These are phyloP conservation scores for Orius insidiosus DNA, from an alignment of 1,140 invertebrate species.

Conservation along the genomic window DNA sequence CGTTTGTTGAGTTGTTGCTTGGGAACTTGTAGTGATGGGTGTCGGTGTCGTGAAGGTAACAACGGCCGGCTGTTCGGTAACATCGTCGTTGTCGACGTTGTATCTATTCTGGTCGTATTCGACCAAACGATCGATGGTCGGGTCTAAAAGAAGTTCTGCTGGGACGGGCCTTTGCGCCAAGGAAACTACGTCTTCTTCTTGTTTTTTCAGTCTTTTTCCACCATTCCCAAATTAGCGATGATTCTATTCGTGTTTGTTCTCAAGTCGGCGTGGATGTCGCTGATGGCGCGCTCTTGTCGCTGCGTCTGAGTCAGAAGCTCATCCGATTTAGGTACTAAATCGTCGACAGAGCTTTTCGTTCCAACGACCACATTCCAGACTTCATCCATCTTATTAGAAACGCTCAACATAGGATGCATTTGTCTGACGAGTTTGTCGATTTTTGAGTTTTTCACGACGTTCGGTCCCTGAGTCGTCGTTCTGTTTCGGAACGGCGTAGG, in stretches of 20 bases:
- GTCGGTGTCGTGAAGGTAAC: constrained; percentile 18
- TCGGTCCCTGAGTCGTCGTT: constrained; percentile 25
- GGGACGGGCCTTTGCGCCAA: constrained; percentile 41
- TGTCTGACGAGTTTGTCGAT: constrained; percentile 57
- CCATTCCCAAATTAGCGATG: constrained; percentile 68
- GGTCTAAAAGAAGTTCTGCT: constrained; percentile 54
- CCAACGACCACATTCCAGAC: constrained; percentile 76
- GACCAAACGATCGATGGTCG: constrained; percentile 54
- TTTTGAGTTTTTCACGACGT: constrained; percentile 43
- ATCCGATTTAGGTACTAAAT: constrained; percentile 67
- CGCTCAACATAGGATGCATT: constrained; percentile 64
- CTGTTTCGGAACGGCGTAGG: constrained; percentile 27
- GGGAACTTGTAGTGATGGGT: constrained; percentile 16
- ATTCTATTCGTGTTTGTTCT: constrained; percentile 67
- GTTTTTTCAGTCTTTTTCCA: constrained; percentile 68
- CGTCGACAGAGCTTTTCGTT: constrained; percentile 67
- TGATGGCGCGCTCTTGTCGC: constrained; percentile 68
- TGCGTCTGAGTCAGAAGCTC: constrained; percentile 68
- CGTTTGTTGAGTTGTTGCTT: constrained; percentile 20
- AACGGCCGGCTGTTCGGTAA: constrained; percentile 18
- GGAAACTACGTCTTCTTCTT: constrained; percentile 55
- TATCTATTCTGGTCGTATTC: constrained; percentile 38
- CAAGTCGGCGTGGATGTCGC: constrained; percentile 68
- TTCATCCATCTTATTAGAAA: constrained; percentile 69
- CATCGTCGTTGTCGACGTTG: constrained; percentile 8